Percentiles rank a stretch among this genome's conserved stretches.
phyloP scores from a whole-genome alignment of 2,888 invertebrate species.

The Mamestra brassicae region DNA sequence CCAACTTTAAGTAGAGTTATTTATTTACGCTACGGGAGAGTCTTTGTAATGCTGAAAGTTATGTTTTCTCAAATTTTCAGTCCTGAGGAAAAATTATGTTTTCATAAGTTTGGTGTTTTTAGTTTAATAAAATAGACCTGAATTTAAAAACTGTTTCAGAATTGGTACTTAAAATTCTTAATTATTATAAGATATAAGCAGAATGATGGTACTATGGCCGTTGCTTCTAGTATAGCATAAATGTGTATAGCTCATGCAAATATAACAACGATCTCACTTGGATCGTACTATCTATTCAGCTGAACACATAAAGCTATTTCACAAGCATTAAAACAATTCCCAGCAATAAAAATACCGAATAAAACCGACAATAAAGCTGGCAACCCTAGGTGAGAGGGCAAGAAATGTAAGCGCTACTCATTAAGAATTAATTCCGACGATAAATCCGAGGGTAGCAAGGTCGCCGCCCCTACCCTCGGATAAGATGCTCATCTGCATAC shows the following conservation, averaged over 20 bases:
- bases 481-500: conserved; percentile 61
- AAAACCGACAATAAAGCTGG: conserved; percentile 43
- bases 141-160: background rate
- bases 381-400: conserved; percentile 59
- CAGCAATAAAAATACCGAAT: conserved; percentile 52
- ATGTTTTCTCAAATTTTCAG: conserved; percentile 34
- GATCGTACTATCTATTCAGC: conserved; percentile 35
- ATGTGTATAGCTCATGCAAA: conserved; percentile 1
- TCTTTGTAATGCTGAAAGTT: conserved; percentile 25
- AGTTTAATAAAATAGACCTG: background rate
- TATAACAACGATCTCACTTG: conserved; percentile 15
- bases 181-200: background rate
- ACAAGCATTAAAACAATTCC: conserved; percentile 51
- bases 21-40: conserved; percentile 38
- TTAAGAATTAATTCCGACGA: conserved; percentile 65
- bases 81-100: conserved; percentile 19
- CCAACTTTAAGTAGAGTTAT: conserved; percentile 37
- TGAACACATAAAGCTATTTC: conserved; percentile 40
- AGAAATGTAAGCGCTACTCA: conserved; percentile 65
- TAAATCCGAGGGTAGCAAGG: conserved; percentile 62
- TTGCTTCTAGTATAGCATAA: background rate
- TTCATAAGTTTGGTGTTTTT: conserved; percentile 13
- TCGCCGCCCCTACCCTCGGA: conserved; percentile 47
- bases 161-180: background rate
- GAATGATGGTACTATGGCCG: background rate